Conservation (phyloP, 2,113 vertebrate genomes). For the Ammodytes marinus region DNA sequence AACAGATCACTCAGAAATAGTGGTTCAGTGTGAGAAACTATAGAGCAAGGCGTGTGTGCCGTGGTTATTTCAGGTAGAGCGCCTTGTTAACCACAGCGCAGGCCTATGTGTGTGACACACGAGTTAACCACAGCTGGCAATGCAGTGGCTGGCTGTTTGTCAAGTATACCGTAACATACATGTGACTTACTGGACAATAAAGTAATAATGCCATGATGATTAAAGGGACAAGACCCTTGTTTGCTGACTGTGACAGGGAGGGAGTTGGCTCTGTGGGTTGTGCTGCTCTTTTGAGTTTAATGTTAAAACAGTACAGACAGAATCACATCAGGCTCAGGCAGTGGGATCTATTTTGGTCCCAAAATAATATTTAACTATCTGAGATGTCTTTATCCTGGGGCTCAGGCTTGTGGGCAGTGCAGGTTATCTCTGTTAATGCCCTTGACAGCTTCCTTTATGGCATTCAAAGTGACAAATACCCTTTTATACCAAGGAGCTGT, state of each 20-base stretch:
- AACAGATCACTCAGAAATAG: background rate
- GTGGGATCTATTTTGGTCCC: background rate
- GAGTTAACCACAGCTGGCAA: constrained; percentile 17
- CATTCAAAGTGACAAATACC: constrained; percentile 7
- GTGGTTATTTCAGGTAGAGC: background rate
- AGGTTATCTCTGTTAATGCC: constrained; percentile 8
- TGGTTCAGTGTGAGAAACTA: background rate
- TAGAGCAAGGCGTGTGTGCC: background rate
- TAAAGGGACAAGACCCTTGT: constrained; percentile 30
- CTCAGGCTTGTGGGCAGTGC: background rate
- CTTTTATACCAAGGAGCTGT: constrained; percentile 10
- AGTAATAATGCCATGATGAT: background rate
- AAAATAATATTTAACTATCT: background rate
- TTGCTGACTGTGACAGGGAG: constrained; percentile 39
- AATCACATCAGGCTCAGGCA: background rate
- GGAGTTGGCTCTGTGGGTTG: constrained; percentile 41
- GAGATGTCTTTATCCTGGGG: background rate
- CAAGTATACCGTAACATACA: background rate
- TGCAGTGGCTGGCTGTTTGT: background rate
- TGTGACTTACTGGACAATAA: constrained; percentile 3
- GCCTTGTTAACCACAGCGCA: constrained; percentile 15
- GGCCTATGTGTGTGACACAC: background rate
- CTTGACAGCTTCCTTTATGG: background rate
- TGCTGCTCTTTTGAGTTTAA: background rate
- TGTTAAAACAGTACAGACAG: background rate